Evolutionary conservation across 2,113 vertebrate species (phyloP), one percentile per base, ranked within the genome.

Genomic region (Antennarius striatus): DNA sequence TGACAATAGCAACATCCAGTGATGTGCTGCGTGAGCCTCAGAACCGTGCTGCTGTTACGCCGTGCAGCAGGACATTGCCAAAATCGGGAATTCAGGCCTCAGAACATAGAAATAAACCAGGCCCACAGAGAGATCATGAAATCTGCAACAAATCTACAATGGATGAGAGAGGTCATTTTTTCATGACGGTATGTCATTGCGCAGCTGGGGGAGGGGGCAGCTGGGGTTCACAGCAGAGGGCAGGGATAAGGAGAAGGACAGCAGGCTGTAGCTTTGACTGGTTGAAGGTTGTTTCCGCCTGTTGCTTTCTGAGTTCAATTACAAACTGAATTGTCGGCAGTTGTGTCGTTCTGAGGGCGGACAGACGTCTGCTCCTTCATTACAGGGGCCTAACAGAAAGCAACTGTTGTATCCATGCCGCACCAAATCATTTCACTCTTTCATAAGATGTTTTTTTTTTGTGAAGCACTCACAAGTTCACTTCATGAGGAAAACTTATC

Each of bases 1-100:
- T 63, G 93, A 94, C 85, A 93, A 92, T 91, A 92, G 92, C 86
- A 93, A 93, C 86, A 81, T 93, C 88, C 91, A 94, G 91, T 93
- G 92, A 94, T 88, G 79, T 71, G 75, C 76, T 78, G 79, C 64
- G 67, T 52, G 73, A 75, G 84, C 82, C 76, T 75, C 67, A 17
- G 58, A 79, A 62, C 79, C 56, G 49, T 86, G 77, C 85, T 32
- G 73, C 84, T 67, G 68, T 73, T 62, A 61, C 77, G 59, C 61
- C 50, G 45, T 63, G 79, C 83, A 88, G 89, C 85, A 84, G 85
- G 82, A 93, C 90, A 77, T 90, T 77, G 89, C 90, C 89, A 91
- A 22, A 90, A 88, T 82, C 61, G 50, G 79, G 82, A 90, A 88
- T 89, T 89, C 89, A 89, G 90, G 86, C 89, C 89, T 92, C 86